A percentile compares a stretch with the other conserved stretches of the same genome.
Conservation (phyloP, 2,888 invertebrate species). For the Philopedon plagiatum region DNA sequence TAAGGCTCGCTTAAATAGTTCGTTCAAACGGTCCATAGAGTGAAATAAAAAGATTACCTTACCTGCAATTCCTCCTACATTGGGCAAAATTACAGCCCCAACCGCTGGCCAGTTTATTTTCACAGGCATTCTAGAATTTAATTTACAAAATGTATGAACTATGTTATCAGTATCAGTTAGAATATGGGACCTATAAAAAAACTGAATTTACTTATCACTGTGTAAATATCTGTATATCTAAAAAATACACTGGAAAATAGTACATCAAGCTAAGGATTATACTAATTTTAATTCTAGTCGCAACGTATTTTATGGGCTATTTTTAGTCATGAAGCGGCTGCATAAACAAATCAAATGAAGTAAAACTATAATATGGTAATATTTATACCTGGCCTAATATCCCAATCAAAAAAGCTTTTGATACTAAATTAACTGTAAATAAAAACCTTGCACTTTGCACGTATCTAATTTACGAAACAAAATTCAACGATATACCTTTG, state of each 20-base stretch:
- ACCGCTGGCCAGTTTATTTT: conserved; percentile 63
- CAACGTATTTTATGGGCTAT: not conserved
- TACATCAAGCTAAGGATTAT: too few species aligned
- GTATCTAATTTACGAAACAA: too few species aligned
- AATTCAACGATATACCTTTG: too few species aligned
- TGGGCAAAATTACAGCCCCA: conserved; percentile 76
- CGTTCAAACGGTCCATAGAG: too few species aligned
- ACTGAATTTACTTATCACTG: not conserved
- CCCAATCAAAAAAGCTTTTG: not conserved
- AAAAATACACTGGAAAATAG: too few species aligned
- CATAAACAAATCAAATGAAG: not conserved
- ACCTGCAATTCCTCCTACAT: conserved; percentile 77
- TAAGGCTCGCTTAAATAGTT: too few species aligned
- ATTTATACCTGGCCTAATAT: not conserved
- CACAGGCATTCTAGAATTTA: conserved; percentile 60
- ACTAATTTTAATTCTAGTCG: too few species aligned
- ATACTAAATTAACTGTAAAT: not conserved
- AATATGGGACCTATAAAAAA: too few species aligned
- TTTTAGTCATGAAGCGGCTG: not conserved
- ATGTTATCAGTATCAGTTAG: too few species aligned
- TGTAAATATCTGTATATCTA: too few species aligned
- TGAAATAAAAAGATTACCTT: not conserved
- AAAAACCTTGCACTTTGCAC: not conserved
- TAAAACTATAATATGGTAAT: too few species aligned
- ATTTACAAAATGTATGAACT: too few species aligned